A percentile compares a stretch with the other conserved stretches of the same genome.
Conservation (phyloP, 2,888 invertebrate genomes). For the Leptinotarsa rubiginosa region DNA sequence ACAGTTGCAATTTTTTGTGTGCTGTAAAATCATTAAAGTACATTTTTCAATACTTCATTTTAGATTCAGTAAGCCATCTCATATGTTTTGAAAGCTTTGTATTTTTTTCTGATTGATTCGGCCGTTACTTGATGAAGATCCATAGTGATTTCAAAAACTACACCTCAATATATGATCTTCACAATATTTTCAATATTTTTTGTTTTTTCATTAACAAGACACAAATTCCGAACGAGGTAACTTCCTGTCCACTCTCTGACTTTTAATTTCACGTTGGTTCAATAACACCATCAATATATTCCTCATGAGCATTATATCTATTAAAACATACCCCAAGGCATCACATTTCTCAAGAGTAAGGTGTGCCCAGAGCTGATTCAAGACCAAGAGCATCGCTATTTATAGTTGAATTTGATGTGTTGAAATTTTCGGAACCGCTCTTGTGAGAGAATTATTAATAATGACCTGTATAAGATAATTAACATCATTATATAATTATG, state of each 20-base stretch:
- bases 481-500: constrained; percentile 1
- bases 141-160: too few relatives aligned
- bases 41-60: too few relatives aligned
- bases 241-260: background rate
- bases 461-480: background rate
- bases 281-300: background rate
- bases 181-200: too few relatives aligned
- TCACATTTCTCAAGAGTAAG: constrained; percentile 2
- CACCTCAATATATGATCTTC: too few relatives aligned
- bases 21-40: too few relatives aligned
- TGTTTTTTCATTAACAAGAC: background rate
- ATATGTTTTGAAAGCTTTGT: too few relatives aligned
- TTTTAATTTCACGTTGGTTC: background rate
- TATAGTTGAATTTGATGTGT: constrained; percentile 5
- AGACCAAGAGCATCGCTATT: constrained; percentile 11
- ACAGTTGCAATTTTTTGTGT: too few relatives aligned
- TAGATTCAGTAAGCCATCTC: too few relatives aligned
- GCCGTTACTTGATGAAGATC: too few relatives aligned
- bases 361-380: background rate
- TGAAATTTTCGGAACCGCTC: background rate
- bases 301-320: background rate
- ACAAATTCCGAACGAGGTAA: background rate
- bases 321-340: constrained; percentile 7
- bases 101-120: too few relatives aligned
- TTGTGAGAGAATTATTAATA: background rate